These are phyloP conservation scores for Penaeus indicus DNA, from an alignment of 1,140 invertebrate species.

Conservation along the genomic window DNA sequence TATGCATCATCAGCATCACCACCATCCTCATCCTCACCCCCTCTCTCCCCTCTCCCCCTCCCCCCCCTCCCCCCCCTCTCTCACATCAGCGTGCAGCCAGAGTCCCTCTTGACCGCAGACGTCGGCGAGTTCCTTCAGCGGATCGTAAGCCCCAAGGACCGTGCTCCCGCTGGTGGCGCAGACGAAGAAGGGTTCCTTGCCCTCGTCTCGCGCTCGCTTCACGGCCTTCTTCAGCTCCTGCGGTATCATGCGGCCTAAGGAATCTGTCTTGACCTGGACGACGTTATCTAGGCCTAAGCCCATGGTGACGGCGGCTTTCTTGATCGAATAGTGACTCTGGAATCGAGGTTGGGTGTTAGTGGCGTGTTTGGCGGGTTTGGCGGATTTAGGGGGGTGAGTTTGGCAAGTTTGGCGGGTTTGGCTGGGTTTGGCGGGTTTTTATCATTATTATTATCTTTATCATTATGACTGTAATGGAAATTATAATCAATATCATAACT, in stretches of 20 bases:
- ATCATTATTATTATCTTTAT: too few relatives aligned
- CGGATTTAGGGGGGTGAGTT: too few relatives aligned
- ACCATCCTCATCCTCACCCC: too few relatives aligned
- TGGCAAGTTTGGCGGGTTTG: too few relatives aligned
- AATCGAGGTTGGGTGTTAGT: background rate
- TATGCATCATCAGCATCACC: too few relatives aligned
- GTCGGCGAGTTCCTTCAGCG: slow-evolving; percentile 82
- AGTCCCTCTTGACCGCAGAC: slow-evolving; percentile 86
- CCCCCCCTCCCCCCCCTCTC: slow-evolving; percentile 69
- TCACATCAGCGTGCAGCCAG: slow-evolving; percentile 97
- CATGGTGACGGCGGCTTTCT: slow-evolving; percentile 81
- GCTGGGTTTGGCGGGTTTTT: too few relatives aligned
- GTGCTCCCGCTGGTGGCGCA: slow-evolving; percentile 89
- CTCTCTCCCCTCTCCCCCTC: too few relatives aligned
- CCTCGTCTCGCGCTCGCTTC: slow-evolving; percentile 29
- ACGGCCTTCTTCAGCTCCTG: slow-evolving; percentile 45
- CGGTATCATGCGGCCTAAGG: slow-evolving; percentile 80
- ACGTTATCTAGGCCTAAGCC: slow-evolving; percentile 85
- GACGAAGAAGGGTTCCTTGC: slow-evolving; percentile 83
- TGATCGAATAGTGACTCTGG: slow-evolving; percentile 87
- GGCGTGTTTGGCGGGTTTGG: background rate
- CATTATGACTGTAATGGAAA: too few relatives aligned
- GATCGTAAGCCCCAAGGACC: slow-evolving; percentile 87
- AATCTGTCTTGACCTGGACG: slow-evolving; percentile 79
- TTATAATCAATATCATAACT: too few relatives aligned